Evolutionary conservation across 1,140 invertebrate species (phyloP).

Genomic region (Hycleus phaleratus): DNA sequence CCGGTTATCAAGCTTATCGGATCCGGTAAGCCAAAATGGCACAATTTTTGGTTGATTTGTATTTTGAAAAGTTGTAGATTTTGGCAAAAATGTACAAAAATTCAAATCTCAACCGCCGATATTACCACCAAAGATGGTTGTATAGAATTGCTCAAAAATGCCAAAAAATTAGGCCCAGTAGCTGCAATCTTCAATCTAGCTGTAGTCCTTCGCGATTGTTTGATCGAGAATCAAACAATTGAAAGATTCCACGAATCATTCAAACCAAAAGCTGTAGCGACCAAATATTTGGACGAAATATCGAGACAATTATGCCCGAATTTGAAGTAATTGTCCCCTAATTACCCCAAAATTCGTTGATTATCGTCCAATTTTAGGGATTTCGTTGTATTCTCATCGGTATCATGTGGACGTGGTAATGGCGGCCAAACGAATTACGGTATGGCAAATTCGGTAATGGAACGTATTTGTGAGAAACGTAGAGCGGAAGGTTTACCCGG

Average conservation of each 20-base stretch:
- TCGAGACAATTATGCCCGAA: conserved; percentile 46
- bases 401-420: conserved; percentile 81
- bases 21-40: conserved; percentile 41
- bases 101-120: conserved; percentile 45
- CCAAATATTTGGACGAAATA: conserved; percentile 43
- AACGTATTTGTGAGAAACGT: conserved; percentile 56
- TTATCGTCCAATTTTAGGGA: conserved; percentile 2
- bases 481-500: conserved; percentile 53
- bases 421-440: conserved; percentile 84
- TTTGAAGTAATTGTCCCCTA: conserved; percentile 27
- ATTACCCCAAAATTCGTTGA: too few relatives aligned
- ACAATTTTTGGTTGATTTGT: background rate
- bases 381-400: conserved; percentile 77
- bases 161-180: conserved; percentile 52
- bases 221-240: conserved; percentile 48
- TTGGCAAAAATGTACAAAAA: conserved; percentile 50
- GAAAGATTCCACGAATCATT: conserved; percentile 44
- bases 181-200: conserved; percentile 74
- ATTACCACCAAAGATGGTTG: conserved; percentile 44
- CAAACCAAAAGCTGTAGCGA: conserved; percentile 44
- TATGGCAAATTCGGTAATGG: conserved; percentile 64
- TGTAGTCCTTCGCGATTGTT: conserved; percentile 49
- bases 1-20: conserved; percentile 68
- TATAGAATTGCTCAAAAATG: conserved; percentile 50
- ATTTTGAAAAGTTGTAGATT: conserved; percentile 23